These are phyloP conservation scores for Ormyrus thymus DNA, from an alignment of 2,888 invertebrate species.

Conservation along the genomic window DNA sequence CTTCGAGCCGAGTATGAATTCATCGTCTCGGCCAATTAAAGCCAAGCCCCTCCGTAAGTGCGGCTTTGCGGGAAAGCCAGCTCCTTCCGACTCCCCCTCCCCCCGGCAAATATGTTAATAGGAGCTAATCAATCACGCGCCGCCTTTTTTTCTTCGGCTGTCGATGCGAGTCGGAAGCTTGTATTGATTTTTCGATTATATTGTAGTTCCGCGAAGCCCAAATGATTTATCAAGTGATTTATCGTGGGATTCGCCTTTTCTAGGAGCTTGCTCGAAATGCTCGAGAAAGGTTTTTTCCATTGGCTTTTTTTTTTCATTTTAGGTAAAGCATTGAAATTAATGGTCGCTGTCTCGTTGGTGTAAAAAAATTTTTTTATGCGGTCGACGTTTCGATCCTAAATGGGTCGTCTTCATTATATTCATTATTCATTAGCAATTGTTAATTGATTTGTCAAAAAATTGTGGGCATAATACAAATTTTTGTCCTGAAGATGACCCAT, in stretches of 20 bases:
- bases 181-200: conserved; percentile 31
- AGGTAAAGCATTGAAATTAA: too few relatives aligned
- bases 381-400: too few relatives aligned
- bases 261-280: not conserved
- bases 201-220: not conserved
- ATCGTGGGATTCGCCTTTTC: not conserved
- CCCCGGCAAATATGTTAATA: conserved; percentile 13
- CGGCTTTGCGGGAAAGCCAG: not conserved
- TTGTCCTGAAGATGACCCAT: too few relatives aligned
- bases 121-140: conserved; percentile 26
- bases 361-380: not conserved
- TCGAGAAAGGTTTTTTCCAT: not conserved
- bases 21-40: not conserved
- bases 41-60: not conserved
- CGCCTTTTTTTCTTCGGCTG: not conserved
- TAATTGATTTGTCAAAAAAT: too few relatives aligned
- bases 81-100: not conserved
- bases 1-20: not conserved
- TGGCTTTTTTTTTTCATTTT: not conserved
- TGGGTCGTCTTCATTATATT: too few relatives aligned
- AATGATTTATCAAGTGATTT: conserved; percentile 31
- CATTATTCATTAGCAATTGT: too few relatives aligned
- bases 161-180: not conserved
- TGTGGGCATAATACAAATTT: too few relatives aligned
- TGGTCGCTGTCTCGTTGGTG: too few relatives aligned